These are phyloP conservation scores for Caenorhabditis wallacei DNA, from an alignment of 2,888 invertebrate genomes.

Conservation along the genomic window DNA sequence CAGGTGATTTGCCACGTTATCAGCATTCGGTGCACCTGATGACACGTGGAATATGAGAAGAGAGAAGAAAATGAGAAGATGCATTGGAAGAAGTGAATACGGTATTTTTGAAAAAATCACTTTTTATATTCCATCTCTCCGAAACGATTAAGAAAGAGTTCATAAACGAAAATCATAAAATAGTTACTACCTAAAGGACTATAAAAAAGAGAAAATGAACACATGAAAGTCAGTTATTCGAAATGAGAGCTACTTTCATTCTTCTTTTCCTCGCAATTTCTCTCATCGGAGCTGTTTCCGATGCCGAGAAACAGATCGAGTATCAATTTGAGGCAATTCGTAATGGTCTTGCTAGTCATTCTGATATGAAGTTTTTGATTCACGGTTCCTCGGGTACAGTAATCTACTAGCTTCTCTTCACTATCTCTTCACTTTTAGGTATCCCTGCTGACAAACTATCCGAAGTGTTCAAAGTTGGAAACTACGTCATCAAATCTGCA, in stretches of 20 bases:
- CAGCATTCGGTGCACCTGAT: neutral
- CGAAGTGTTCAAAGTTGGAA: too few species aligned
- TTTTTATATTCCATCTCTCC: too few species aligned
- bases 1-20: slow-evolving; percentile 10
- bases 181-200: neutral
- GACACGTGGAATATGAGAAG: slow-evolving; percentile 29
- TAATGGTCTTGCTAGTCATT: neutral
- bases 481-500: too few species aligned
- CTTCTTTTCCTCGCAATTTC: neutral
- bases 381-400: neutral
- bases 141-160: neutral
- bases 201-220: neutral
- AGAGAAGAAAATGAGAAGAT: neutral
- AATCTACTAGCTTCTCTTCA: neutral
- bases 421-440: neutral
- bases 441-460: too few species aligned
- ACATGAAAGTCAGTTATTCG: neutral
- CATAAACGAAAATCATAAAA: neutral
- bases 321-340: neutral
- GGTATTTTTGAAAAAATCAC: too few species aligned
- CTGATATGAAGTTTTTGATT: neutral
- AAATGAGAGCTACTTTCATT: neutral
- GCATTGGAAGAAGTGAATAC: too few species aligned
- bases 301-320: neutral
- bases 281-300: neutral